Evolutionary conservation across 2,113 vertebrate genomes (phyloP).

Genomic region (Suricata suricatta): DNA sequence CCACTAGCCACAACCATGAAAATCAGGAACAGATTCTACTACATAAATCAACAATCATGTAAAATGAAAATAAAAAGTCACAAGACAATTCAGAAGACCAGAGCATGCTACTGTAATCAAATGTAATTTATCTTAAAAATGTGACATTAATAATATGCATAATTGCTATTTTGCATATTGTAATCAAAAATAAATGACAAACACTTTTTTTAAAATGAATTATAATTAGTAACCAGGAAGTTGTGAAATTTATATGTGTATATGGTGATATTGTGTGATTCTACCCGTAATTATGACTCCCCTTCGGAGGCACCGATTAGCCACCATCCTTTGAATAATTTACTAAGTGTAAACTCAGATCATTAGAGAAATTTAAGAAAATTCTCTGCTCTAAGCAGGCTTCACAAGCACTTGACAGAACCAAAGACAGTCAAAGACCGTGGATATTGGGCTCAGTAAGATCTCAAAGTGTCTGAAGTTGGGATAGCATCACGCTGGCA

Average conservation of each 20-base stretch:
- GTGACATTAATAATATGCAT: not conserved
- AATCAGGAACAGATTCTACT: not conserved
- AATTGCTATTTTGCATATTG: constrained; percentile 27
- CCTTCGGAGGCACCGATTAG: not conserved
- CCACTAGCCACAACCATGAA: not conserved
- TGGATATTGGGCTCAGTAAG: not conserved
- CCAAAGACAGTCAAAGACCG: not conserved
- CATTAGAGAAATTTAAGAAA: not conserved
- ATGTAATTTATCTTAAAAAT: not conserved
- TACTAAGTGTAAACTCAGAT: constrained; percentile 27
- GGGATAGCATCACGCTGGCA: not conserved
- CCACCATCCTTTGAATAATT: not conserved
- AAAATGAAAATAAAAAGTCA: not conserved
- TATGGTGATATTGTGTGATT: constrained; percentile 1
- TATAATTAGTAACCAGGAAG: constrained; percentile 3
- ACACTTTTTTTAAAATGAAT: not conserved
- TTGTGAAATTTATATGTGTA: not conserved
- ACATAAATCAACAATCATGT: not conserved
- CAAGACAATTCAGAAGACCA: not conserved
- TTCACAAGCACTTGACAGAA: not conserved
- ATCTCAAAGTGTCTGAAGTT: not conserved
- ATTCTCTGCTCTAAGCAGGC: not conserved
- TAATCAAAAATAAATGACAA: constrained; percentile 20
- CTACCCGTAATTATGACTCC: not conserved
- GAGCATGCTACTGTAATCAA: not conserved